Evolutionary conservation across 2,888 invertebrate genomes (phyloP), one percentile per base, ranked within the genome.

Genomic region (Melanotus villosus): DNA sequence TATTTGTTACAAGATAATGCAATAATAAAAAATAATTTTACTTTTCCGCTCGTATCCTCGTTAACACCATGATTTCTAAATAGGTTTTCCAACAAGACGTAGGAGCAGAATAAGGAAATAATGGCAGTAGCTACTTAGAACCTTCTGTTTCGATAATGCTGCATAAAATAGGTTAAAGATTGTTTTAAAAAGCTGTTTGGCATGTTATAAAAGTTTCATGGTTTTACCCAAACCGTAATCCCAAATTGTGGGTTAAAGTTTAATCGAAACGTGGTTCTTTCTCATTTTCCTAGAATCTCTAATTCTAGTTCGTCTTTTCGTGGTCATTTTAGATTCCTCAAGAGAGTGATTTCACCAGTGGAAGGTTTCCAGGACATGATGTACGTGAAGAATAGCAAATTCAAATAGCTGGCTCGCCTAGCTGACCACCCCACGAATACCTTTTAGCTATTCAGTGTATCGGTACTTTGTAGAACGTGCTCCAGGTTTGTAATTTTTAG

Each of bases 301-400:
- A 68, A 58, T 65, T 70, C 63, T 64, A 64, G 67, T 71, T 67
- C 69, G 71, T 70, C 70, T 71, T 73, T 67, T 71, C 62, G 59
- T 59, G 70, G 73, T 67, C 71, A 68, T 69, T 73, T 63, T 69
- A 70, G 69, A 69, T 73, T 71, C 65, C 73, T 73, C 73, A 30
- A 43, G 73, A 71, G 73, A 68, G 70, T 70, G 69, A 71, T 73
- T 68, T 68, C 26, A 71, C 67, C 69, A 64, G 67, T 26, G 56
- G 74, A 74, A 72, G 75, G 73, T 73, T 74, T 73, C 71, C 67
- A 64, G 71, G 75, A 76, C 80, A 80, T 80, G 81, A 81, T 80
- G 76, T 79, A 80, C 79, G 77, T 75, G 75, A 73, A 75, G 75
- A 78, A 76, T 76, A 74, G 75, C 72, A 78, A 77, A 80, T 80